Evolutionary conservation across 1,140 invertebrate genomes (phyloP).

Genomic region (Andricus grossulariae): DNA sequence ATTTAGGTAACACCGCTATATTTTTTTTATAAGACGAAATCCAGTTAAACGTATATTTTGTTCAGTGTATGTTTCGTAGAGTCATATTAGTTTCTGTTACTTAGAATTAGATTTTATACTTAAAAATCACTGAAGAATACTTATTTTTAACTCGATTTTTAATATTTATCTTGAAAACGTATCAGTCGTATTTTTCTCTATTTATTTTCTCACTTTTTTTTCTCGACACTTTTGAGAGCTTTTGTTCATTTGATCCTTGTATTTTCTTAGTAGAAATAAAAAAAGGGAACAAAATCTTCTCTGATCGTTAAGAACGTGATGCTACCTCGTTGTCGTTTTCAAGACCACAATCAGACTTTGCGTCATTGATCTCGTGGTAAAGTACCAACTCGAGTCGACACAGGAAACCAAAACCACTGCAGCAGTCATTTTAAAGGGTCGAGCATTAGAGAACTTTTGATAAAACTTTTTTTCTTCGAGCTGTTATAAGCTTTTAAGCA

Average conservation of each 20-base stretch:
- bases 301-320: neutral
- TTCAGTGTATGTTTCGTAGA: no score
- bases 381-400: neutral
- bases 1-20: no score
- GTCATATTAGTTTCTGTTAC: no score
- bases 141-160: no score
- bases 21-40: no score
- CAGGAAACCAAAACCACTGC: neutral
- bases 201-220: neutral
- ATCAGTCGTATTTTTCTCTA: neutral
- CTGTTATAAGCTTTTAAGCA: no score
- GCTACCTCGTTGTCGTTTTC: neutral
- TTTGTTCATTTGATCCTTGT: neutral
- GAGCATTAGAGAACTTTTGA: neutral
- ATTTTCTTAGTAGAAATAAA: neutral
- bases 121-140: neutral
- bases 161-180: neutral
- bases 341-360: constrained; percentile 4
- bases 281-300: neutral
- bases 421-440: neutral
- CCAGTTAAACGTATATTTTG: no score
- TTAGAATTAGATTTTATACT: no score
- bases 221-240: neutral
- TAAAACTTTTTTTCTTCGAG: neutral
- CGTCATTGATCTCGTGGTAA: constrained; percentile 7